phyloP scores from a whole-genome alignment of 2,113 vertebrate genomes.

The Equus quagga region DNA sequence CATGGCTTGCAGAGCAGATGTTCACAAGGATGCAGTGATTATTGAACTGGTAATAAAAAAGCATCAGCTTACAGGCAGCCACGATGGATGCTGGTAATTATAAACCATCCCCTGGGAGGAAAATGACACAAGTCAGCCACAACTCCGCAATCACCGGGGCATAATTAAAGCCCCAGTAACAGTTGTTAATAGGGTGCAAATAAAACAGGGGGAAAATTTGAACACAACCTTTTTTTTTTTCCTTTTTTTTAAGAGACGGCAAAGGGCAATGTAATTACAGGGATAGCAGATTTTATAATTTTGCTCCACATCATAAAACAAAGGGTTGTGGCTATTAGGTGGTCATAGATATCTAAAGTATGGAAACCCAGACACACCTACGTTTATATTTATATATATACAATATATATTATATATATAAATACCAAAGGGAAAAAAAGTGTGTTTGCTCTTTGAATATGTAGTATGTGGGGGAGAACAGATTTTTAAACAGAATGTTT shows the following conservation, averaged over 20 bases:
- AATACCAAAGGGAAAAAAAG: conserved; percentile 80
- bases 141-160: conserved; percentile 96
- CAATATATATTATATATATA: conserved; percentile 20
- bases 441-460: conserved; percentile 84
- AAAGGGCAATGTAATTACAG: conserved; percentile 90
- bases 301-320: conserved; percentile 86
- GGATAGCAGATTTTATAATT: conserved; percentile 87
- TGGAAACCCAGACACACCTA: conserved; percentile 77
- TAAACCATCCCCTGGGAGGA: conserved; percentile 96
- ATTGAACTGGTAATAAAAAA: conserved; percentile 96
- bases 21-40: conserved; percentile 96
- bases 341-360: conserved; percentile 71
- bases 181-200: conserved; percentile 99
- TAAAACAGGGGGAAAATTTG: conserved; percentile 94
- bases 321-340: conserved; percentile 79
- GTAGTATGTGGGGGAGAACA: conserved; percentile 85
- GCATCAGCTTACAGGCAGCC: conserved; percentile 93
- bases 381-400: conserved; percentile 1
- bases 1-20: conserved; percentile 97
- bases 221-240: conserved; percentile 87
- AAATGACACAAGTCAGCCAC: conserved; percentile 97
- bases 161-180: conserved; percentile 99
- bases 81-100: conserved; percentile 99
- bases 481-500: conserved; percentile 89
- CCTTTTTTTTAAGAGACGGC: conserved; percentile 85